A percentile compares a stretch with the other conserved stretches of the same genome.
Evolutionary conservation across 2,888 invertebrate genomes (phyloP).

Genomic region (Drosophila quinaria): DNA sequence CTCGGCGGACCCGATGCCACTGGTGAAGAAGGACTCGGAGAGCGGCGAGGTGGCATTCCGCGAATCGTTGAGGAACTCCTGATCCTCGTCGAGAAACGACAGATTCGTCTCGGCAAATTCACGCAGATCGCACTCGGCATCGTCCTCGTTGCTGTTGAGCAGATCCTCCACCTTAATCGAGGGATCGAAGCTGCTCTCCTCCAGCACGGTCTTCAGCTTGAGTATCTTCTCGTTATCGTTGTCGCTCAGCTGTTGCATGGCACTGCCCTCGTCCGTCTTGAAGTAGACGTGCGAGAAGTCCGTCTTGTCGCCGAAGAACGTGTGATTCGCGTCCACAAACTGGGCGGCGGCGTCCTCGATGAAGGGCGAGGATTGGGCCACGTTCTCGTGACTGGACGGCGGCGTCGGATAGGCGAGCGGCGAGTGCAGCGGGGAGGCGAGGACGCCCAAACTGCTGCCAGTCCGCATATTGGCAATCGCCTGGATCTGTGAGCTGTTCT

Average conservation of each 20-base stretch:
- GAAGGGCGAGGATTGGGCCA: slow-evolving; percentile 85
- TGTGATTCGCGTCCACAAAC: slow-evolving; percentile 83
- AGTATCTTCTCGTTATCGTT: slow-evolving; percentile 85
- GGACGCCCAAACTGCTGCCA: slow-evolving; percentile 84
- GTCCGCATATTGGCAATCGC: slow-evolving; percentile 83
- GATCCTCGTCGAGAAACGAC: slow-evolving; percentile 85
- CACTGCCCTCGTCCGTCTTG: slow-evolving; percentile 70
- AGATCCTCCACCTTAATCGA: slow-evolving; percentile 85
- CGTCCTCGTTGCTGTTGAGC: slow-evolving; percentile 81
- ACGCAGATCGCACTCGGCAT: slow-evolving; percentile 83
- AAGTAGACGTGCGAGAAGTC: slow-evolving; percentile 82
- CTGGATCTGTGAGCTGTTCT: slow-evolving; percentile 83
- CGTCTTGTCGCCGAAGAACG: slow-evolving; percentile 84
- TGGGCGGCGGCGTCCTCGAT: slow-evolving; percentile 84
- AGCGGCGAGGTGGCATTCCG: slow-evolving; percentile 92
- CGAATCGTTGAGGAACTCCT: slow-evolving; percentile 87
- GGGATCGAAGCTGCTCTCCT: slow-evolving; percentile 83
- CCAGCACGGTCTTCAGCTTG: slow-evolving; percentile 84
- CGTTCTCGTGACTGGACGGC: slow-evolving; percentile 94
- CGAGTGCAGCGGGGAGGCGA: slow-evolving; percentile 89
- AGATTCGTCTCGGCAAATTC: slow-evolving; percentile 85
- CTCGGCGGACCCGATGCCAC: slow-evolving; percentile 93
- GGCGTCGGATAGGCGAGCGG: slow-evolving; percentile 94
- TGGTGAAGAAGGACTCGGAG: slow-evolving; percentile 93
- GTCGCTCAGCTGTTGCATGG: slow-evolving; percentile 75